A percentile compares a stretch with the other conserved stretches of the same genome.
Conservation (phyloP, 2,797 vertebrate species). For the Rachycentron canadum region DNA sequence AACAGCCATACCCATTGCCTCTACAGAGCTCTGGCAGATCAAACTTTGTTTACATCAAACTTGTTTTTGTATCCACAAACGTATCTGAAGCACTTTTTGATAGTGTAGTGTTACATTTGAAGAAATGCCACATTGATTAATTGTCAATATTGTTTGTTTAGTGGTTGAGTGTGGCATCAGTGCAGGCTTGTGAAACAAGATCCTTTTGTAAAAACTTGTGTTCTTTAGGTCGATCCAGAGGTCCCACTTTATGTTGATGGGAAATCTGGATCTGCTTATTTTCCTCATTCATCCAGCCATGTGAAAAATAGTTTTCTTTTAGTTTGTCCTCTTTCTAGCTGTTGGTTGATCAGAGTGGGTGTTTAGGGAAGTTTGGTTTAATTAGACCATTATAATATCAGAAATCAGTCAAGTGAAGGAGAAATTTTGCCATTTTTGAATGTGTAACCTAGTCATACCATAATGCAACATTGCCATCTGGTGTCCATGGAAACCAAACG, state of each 20-base stretch:
- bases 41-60: conserved; percentile 82
- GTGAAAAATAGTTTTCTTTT: conserved; percentile 64
- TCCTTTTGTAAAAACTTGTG: conserved; percentile 66
- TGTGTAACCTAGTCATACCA: conserved; percentile 68
- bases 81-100: conserved; percentile 87
- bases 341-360: conserved; percentile 63
- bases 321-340: conserved; percentile 66
- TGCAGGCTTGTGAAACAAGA: conserved; percentile 70
- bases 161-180: conserved; percentile 69
- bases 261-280: conserved; percentile 63
- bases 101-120: conserved; percentile 82
- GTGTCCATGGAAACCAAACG: conserved; percentile 75
- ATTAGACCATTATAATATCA: conserved; percentile 51
- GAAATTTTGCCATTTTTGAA: conserved; percentile 62
- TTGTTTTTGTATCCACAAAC: conserved; percentile 80
- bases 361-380: conserved; percentile 59
- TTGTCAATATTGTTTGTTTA: conserved; percentile 74
- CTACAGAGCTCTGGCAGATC: conserved; percentile 78
- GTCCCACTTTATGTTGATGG: conserved; percentile 52
- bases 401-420: conserved; percentile 69
- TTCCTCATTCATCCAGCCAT: conserved; percentile 70
- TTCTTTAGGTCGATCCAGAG: conserved; percentile 64
- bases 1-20: conserved; percentile 83
- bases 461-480: conserved; percentile 62
- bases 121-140: conserved; percentile 79